phyloP scores from a whole-genome alignment of 2,888 invertebrate species.

The Catotricha subobsoleta region DNA sequence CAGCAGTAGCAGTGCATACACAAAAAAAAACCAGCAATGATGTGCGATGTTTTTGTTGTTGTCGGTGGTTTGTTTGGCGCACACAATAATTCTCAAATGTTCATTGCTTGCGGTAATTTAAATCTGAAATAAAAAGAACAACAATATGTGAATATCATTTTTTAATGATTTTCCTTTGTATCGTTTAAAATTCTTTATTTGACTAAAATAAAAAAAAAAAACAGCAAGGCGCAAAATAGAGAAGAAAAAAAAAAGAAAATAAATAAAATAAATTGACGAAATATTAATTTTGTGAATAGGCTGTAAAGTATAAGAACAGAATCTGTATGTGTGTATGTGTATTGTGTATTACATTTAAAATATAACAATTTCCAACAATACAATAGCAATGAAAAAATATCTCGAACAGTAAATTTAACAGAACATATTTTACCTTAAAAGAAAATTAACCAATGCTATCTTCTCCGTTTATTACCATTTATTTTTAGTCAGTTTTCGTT shows the following conservation, averaged over 20 bases:
- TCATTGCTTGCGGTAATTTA: constrained; percentile 6
- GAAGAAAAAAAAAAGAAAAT: no score
- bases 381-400: no score
- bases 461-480: no score
- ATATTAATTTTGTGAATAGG: not conserved
- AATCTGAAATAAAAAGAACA: not conserved
- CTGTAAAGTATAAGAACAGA: not conserved
- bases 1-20: not conserved
- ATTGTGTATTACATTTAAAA: no score
- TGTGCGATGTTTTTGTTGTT: not conserved
- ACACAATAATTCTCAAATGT: constrained; percentile 4
- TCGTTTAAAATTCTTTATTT: not conserved
- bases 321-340: not conserved
- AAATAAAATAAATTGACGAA: not conserved
- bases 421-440: no score
- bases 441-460: no score
- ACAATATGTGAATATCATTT: constrained; percentile 1
- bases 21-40: not conserved
- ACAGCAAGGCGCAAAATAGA: no score
- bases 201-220: not conserved
- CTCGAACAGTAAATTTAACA: no score
- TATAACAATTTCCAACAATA: no score
- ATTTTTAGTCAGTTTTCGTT: no score
- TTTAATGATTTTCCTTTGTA: not conserved
- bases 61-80: not conserved